Base-by-base conservation (phyloP, 2,113 vertebrate species). In the Aptenodytes patagonicus region DNA sequence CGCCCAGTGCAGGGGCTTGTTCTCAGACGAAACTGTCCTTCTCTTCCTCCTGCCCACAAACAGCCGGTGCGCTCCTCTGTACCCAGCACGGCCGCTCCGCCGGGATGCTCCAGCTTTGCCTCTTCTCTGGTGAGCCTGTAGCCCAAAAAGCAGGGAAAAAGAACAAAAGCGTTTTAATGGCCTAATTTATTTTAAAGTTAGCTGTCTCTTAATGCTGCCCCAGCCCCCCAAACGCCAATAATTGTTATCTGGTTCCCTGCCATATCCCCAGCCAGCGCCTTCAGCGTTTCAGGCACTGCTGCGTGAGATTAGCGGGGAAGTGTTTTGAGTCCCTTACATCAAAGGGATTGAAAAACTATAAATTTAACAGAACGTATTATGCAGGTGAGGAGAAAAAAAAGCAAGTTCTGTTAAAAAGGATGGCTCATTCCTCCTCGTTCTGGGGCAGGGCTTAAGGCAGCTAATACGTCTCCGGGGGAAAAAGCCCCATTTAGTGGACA, bases 301-400 rank as follows among this genome's bases (percentile, higher is more conserved):
- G 94, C 8, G 2, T 5, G 55, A 89, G 93, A 94, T 95, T 89
- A 97, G 95, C 2, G 0, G 79, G 80, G 79, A 84, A 47, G 83
- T 18, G 10, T 69, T 92, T 66, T 49, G 92, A 97, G 93, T 61
- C 91, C 68, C 51, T 49, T 18, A 81, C 93, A 95, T 97, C 96
- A 97, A 97, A 97, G 89, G 86, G 64, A 90, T 38, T 68, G 93
- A 34, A 93, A 91, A 84, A 77, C 78, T 75, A 75, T 88, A 91
- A 81, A 95, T 93, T 94, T 79, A 93, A 81, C 90, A 84, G 87
- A 84, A 29, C 1, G 1, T 6, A 76, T 97, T 93, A 81, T 54
- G 81, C 92, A 94, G 94, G 95, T 93, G 90, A 82, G 46, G 57
- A n/a, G 18, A 26, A 21, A 51, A 51, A 3, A 36, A 60, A 28